phyloP scores from a whole-genome alignment of 2,888 invertebrate species.

The Stratiomys singularior region DNA sequence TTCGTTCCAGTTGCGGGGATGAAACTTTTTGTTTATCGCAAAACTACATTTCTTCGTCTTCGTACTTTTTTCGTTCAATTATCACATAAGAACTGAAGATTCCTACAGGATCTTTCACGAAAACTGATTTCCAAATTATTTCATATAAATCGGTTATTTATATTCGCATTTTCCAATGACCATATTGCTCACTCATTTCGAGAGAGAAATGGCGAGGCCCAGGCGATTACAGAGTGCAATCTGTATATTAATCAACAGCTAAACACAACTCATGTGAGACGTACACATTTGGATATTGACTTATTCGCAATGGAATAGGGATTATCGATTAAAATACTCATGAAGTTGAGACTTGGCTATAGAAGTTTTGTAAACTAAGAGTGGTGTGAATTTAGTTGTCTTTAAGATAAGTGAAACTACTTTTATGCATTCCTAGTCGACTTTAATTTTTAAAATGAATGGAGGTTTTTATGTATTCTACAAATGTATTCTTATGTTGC shows the following conservation, averaged over 20 bases:
- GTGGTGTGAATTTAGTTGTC: not conserved
- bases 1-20: too few relatives aligned
- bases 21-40: too few relatives aligned
- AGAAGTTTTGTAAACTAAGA: not conserved
- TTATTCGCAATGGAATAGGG: not conserved
- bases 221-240: slow-evolving; percentile 20
- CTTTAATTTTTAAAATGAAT: slow-evolving; percentile 22
- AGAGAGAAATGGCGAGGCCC: not conserved
- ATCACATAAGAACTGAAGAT: too few relatives aligned
- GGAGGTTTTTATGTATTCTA: not conserved
- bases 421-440: slow-evolving; percentile 50
- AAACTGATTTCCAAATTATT: too few relatives aligned
- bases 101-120: too few relatives aligned
- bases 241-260: not conserved
- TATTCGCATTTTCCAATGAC: not conserved
- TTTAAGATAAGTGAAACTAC: slow-evolving; percentile 21
- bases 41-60: too few relatives aligned
- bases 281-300: not conserved
- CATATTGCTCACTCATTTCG: not conserved
- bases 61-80: too few relatives aligned
- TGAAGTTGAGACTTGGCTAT: not conserved
- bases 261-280: not conserved
- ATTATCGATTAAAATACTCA: slow-evolving; percentile 2
- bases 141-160: too few relatives aligned
- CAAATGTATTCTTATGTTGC: slow-evolving; percentile 2